These are phyloP conservation scores for Rhabditoides inermis DNA, from an alignment of 2,888 invertebrate species.

Conservation along the genomic window DNA sequence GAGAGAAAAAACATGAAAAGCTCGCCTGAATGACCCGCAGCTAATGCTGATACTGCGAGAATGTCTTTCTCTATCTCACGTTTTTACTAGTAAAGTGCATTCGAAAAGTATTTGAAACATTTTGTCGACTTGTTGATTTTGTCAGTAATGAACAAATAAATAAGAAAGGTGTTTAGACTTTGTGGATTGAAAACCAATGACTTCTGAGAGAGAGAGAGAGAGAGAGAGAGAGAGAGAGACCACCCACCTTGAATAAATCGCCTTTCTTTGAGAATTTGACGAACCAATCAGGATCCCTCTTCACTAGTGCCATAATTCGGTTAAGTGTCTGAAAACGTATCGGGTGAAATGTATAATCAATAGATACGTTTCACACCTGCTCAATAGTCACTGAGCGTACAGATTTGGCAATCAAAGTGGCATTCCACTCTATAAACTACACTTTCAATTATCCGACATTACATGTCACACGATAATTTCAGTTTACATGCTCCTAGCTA, in stretches of 20 bases:
- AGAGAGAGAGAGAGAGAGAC: neutral
- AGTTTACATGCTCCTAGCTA: no score
- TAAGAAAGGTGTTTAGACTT: neutral
- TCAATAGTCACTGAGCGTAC: neutral
- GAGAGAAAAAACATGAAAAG: no score
- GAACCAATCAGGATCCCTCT: conserved; percentile 32
- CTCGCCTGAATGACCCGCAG: no score
- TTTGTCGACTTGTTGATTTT: no score
- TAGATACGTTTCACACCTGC: neutral
- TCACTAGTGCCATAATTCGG: conserved; percentile 20
- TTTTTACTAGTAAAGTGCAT: no score
- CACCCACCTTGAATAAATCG: conserved; percentile 21
- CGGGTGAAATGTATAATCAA: no score
- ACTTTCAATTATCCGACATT: neutral
- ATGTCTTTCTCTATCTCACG: no score
- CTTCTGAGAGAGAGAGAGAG: neutral
- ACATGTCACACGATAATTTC: no score
- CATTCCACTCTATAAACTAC: neutral
- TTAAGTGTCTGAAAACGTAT: conserved; percentile 22
- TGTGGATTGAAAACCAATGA: no score
- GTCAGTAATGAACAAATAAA: no score
- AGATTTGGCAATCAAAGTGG: neutral
- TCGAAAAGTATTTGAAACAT: no score
- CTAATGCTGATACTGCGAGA: no score
- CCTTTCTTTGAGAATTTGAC: conserved; percentile 25